phyloP scores from a whole-genome alignment of 2,113 vertebrate species.

The Taurulus bubalis region DNA sequence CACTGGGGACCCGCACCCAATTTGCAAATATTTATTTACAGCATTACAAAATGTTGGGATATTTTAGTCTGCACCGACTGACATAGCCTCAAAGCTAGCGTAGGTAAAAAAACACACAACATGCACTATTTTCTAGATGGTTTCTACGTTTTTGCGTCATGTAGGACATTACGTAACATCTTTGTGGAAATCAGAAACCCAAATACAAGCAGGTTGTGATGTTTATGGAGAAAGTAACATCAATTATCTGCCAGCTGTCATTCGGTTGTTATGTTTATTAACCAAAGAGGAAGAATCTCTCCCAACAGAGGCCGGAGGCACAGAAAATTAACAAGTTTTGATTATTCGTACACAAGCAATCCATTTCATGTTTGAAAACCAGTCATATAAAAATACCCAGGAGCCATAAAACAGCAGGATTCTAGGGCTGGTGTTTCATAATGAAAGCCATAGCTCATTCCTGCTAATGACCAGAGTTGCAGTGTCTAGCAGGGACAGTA shows the following conservation, averaged over 20 bases:
- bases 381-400: constrained; percentile 81
- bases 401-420: constrained; percentile 82
- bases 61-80: background rate
- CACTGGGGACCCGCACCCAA: background rate
- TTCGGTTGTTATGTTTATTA: constrained; percentile 49
- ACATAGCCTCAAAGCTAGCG: background rate
- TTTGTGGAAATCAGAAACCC: constrained; percentile 5
- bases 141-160: background rate
- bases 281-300: constrained; percentile 52
- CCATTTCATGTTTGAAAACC: constrained; percentile 81
- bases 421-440: constrained; percentile 77
- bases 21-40: too few species aligned
- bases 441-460: constrained; percentile 77
- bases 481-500: constrained; percentile 48
- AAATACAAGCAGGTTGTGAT: constrained; percentile 27
- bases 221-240: constrained; percentile 39
- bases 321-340: constrained; percentile 77
- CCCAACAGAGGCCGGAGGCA: constrained; percentile 38
- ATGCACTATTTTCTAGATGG: background rate
- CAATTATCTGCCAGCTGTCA: constrained; percentile 32
- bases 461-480: constrained; percentile 80
- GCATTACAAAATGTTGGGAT: background rate
- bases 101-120: background rate
- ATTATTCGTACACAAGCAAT: constrained; percentile 76
- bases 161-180: background rate